Percentiles rank a stretch among this genome's conserved stretches.
phyloP scores from a whole-genome alignment of 2,113 vertebrate species.

The Oreochromis spilurus region DNA sequence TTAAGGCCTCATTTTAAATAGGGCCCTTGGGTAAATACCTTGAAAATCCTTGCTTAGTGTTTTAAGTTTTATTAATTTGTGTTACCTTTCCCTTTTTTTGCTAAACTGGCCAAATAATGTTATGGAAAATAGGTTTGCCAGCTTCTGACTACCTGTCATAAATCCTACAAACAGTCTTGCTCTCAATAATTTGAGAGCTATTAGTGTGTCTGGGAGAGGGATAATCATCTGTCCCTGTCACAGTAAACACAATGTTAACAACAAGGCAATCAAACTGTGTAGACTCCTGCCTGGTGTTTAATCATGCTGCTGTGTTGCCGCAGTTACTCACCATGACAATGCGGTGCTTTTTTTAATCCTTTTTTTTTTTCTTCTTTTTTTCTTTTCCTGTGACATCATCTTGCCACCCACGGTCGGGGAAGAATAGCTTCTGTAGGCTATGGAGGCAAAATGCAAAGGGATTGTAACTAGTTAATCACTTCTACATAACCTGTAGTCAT shows the following conservation, averaged over 20 bases:
- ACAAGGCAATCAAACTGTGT: conserved; percentile 39
- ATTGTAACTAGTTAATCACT: conserved; percentile 36
- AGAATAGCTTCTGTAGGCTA: conserved; percentile 1
- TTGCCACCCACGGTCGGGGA: not conserved
- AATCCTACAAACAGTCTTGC: conserved; percentile 22
- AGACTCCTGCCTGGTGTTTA: conserved; percentile 29
- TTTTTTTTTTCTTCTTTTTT: rapidly evolving
- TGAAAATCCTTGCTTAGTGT: not conserved
- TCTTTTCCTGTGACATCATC: conserved; percentile 28
- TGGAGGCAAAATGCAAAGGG: not conserved
- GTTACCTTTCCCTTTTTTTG: too few relatives aligned
- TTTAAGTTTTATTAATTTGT: not conserved
- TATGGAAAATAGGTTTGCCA: not conserved
- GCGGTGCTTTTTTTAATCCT: not conserved
- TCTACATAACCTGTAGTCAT: conserved; percentile 1
- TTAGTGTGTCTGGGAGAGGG: conserved; percentile 17
- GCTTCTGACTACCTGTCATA: conserved; percentile 1
- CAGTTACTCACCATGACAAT: conserved; percentile 46
- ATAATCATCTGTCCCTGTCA: conserved; percentile 41
- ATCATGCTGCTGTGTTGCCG: conserved; percentile 22
- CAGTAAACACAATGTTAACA: conserved; percentile 37
- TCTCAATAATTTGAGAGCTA: conserved; percentile 29
- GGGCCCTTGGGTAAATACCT: not conserved
- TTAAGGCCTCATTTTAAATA: not conserved
- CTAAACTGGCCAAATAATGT: not conserved